These are phyloP conservation scores for Pseudoips prasinana DNA, from an alignment of 2,888 invertebrate genomes.

Conservation along the genomic window DNA sequence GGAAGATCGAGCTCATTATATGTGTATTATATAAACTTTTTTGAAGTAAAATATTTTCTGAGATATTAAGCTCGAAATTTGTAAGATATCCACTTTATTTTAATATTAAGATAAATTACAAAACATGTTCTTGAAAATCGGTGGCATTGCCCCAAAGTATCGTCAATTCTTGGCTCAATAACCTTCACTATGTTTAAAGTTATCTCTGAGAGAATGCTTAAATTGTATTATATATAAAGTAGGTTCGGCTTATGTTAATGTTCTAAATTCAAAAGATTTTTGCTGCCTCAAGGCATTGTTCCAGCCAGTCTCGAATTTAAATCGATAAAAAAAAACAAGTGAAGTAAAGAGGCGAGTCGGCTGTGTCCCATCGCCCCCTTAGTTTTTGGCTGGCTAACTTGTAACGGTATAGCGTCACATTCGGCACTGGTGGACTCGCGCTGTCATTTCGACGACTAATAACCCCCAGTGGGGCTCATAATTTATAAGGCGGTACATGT, in stretches of 20 bases:
- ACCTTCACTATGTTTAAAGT: too few species aligned
- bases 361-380: conserved; percentile 70
- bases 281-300: conserved; percentile 46
- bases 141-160: too few species aligned
- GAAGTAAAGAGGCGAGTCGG: conserved; percentile 38
- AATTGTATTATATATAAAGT: too few species aligned
- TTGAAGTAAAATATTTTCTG: too few species aligned
- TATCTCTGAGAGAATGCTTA: too few species aligned
- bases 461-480: conserved; percentile 60
- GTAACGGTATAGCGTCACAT: conserved; percentile 67
- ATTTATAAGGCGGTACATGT: conserved; percentile 69
- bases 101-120: too few species aligned
- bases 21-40: too few species aligned
- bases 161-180: too few species aligned
- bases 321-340: conserved; percentile 52
- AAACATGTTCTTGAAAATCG: too few species aligned
- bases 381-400: conserved; percentile 58
- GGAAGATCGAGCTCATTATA: too few species aligned
- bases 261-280: conserved; percentile 47
- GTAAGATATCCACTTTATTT: too few species aligned
- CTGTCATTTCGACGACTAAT: conserved; percentile 72
- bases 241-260: conserved; percentile 20
- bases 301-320: conserved; percentile 55
- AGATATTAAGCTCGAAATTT: too few species aligned
- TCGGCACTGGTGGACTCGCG: conserved; percentile 38